phyloP scores from a whole-genome alignment of 2,888 invertebrate genomes.

The Trichacis sp. region DNA sequence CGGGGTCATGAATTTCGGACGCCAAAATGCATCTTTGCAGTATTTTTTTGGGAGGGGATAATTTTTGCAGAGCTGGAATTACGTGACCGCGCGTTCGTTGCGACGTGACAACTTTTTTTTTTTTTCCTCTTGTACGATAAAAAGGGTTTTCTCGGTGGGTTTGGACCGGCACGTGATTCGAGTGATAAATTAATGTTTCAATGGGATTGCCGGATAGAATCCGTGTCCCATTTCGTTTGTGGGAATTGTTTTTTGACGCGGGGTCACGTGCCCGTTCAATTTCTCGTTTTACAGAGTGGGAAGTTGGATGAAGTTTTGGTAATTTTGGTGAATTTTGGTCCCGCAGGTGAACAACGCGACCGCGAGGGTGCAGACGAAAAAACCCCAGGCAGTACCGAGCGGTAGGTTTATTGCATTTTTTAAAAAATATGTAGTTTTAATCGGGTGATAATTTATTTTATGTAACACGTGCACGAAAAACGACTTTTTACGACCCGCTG shows the following conservation, averaged over 20 bases:
- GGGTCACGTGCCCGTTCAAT: neutral
- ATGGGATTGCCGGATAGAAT: no score
- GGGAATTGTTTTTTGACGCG: slow-evolving; percentile 2
- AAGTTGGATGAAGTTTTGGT: neutral
- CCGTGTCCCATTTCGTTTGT: no score
- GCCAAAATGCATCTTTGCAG: neutral
- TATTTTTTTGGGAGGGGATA: no score
- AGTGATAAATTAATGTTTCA: neutral
- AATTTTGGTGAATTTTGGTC: slow-evolving; percentile 47
- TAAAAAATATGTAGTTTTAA: slow-evolving; percentile 19
- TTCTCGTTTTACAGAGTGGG: neutral
- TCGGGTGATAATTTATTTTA: neutral
- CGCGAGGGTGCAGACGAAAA: slow-evolving; percentile 99
- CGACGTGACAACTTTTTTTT: slow-evolving; percentile 1
- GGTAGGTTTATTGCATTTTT: slow-evolving; percentile 74
- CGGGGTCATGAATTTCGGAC: slow-evolving; percentile 5
- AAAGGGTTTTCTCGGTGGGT: slow-evolving; percentile 8
- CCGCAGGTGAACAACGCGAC: slow-evolving; percentile 99
- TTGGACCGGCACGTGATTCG: slow-evolving; percentile 22
- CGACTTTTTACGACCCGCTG: no score
- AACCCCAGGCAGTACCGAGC: slow-evolving; percentile 91
- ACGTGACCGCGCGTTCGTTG: slow-evolving; percentile 27
- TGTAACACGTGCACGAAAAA: no score
- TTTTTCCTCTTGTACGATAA: slow-evolving; percentile 5
- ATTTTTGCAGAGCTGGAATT: neutral